Conservation (phyloP, 2,797 vertebrate genomes). For the Merluccius polli region DNA sequence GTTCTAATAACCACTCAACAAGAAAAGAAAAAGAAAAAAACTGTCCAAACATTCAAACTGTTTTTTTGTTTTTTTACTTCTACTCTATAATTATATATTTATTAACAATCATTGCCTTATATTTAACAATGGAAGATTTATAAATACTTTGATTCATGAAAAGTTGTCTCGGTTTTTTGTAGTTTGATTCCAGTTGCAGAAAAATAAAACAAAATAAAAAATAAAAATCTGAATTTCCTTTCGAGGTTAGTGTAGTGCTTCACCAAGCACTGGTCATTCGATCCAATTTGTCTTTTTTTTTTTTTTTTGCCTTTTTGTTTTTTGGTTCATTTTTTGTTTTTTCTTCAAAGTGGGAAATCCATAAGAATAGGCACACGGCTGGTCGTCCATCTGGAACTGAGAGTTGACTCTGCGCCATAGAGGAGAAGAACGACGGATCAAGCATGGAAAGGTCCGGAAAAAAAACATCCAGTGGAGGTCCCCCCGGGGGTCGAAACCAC, state of each 20-base stretch:
- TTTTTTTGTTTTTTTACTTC: conserved; percentile 65
- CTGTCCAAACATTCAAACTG: conserved; percentile 63
- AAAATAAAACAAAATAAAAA: conserved; percentile 40
- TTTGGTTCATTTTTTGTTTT: conserved; percentile 29
- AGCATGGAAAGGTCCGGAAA: conserved; percentile 26
- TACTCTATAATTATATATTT: conserved; percentile 76
- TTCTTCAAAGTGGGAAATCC: conserved; percentile 63
- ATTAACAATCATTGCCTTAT: conserved; percentile 78
- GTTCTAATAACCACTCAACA: conserved; percentile 51
- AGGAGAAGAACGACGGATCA: conserved; percentile 52
- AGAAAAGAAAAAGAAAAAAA: conserved; percentile 56
- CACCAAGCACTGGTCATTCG: conserved; percentile 60
- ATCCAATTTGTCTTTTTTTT: conserved; percentile 42
- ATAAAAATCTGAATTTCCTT: conserved; percentile 53
- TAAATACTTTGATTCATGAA: conserved; percentile 77
- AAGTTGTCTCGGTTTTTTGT: conserved; percentile 65
- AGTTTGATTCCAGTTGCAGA: conserved; percentile 78
- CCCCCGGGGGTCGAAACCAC: conserved; percentile 46
- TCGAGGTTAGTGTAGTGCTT: conserved; percentile 45
- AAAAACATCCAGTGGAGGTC: conserved; percentile 51
- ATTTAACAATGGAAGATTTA: conserved; percentile 76
- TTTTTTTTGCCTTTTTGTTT: neutral
- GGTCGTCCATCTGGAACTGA: conserved; percentile 46
- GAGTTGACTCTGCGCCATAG: conserved; percentile 56
- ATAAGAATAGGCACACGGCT: conserved; percentile 52